Evolutionary conservation across 2,888 invertebrate genomes (phyloP).

Genomic region (Sinentomon sp.): DNA sequence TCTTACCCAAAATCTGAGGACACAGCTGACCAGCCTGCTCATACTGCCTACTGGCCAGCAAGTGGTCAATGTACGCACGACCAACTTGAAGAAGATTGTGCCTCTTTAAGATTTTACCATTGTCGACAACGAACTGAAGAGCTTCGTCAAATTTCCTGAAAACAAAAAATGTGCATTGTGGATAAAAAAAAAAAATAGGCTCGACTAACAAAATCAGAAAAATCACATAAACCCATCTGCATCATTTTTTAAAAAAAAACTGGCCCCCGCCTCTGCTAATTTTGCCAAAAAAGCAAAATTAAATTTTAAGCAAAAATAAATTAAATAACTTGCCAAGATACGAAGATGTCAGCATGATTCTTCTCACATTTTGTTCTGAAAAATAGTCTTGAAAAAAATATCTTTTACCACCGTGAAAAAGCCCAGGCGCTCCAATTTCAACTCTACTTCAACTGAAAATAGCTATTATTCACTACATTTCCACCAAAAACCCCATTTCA

Average conservation of each 20-base stretch:
- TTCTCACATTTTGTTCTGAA: too few relatives aligned
- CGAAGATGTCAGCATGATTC: too few relatives aligned
- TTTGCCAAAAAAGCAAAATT: not conserved
- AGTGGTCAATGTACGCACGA: slow-evolving; percentile 47
- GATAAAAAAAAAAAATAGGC: slow-evolving; percentile 1
- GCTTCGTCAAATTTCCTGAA: slow-evolving; percentile 54
- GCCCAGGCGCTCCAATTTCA: too few relatives aligned
- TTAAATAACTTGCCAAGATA: too few relatives aligned
- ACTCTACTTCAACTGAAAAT: too few relatives aligned
- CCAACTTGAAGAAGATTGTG: slow-evolving; percentile 36
- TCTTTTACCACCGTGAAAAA: too few relatives aligned
- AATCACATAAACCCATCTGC: slow-evolving; percentile 17
- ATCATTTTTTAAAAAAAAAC: slow-evolving; percentile 1
- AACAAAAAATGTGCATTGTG: slow-evolving; percentile 7
- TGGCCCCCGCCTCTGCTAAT: not conserved
- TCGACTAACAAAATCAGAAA: slow-evolving; percentile 3
- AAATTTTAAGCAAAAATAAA: slow-evolving; percentile 1
- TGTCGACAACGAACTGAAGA: slow-evolving; percentile 43
- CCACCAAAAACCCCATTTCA: too few relatives aligned
- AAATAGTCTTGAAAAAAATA: too few relatives aligned
- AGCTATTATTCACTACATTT: too few relatives aligned
- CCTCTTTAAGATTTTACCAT: slow-evolving; percentile 29
- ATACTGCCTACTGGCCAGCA: slow-evolving; percentile 37
- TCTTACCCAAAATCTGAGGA: slow-evolving; percentile 41
- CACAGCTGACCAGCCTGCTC: slow-evolving; percentile 66